Base-by-base conservation (phyloP, 2,113 vertebrate species). In the Protobothrops flavoviridis region DNA sequence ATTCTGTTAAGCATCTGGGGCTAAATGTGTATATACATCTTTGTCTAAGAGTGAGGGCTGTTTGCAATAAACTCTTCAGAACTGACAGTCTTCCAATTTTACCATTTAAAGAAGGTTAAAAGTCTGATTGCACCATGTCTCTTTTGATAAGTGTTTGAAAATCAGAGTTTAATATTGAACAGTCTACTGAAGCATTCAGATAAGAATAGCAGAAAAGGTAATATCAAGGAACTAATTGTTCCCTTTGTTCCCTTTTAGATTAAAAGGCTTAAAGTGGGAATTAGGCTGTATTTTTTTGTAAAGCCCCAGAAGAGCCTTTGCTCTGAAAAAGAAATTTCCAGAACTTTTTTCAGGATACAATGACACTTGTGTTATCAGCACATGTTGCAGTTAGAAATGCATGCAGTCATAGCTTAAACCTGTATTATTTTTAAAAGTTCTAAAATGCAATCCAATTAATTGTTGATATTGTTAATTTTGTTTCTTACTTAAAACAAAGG, bases 151-250 rank as follows among this genome's bases (percentile, higher is more conserved):
- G 74, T 88, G 45, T 17, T 91, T 93, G 92, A 57, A 88, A 81
- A 61, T 56, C 91, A 86, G 90, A 93, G 0, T 55, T 0, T 0
- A 33, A 13, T 92, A 86, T 12, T 10, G 23, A 94, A 64, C n/a
- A 20, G 10, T 90, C 0, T 91, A 29, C 12, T 33, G 7, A 43
- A 53, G 59, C 26, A n/a, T 50, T 48, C 50, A 26, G 52, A 52
- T 50, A 50, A 90, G 92, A n/a, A 26, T 81, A 92, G 85, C 1
- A 8, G 5, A 53, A 86, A 57, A 95, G 90, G 20, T 90, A 87
- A 10, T 91, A 6, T 94, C 93, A 53, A 93, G n/a, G 52, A 26
- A 33, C 74, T 52, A 52, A 15, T 50, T 50, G 48, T 50, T 50
- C 8, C 8, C n/a, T 95, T 39, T 5, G 93, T 92, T 52, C 26